These are phyloP conservation scores for Lordiphosa andalusiaca DNA, from an alignment of 2,888 invertebrate species.

Conservation along the genomic window DNA sequence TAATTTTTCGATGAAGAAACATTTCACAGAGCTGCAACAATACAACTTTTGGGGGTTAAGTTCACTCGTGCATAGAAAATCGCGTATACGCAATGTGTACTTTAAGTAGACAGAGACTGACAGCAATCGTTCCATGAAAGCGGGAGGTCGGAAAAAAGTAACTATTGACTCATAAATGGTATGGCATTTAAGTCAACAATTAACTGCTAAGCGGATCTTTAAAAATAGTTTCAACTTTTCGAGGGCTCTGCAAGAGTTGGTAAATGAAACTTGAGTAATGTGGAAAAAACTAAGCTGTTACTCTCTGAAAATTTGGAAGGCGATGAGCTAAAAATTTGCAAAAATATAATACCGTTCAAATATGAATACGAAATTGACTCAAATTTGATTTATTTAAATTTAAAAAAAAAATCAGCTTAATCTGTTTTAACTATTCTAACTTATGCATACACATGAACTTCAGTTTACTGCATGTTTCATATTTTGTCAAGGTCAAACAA, in stretches of 20 bases:
- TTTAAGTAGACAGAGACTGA: slow-evolving; percentile 14
- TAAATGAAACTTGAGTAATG: background rate
- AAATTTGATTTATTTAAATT: no score
- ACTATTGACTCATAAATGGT: slow-evolving; percentile 23
- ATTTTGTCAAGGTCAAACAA: slow-evolving; percentile 9
- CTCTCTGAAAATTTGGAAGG: no score
- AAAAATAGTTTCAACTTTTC: slow-evolving; percentile 3
- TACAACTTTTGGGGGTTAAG: slow-evolving; percentile 21
- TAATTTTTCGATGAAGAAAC: slow-evolving; percentile 25
- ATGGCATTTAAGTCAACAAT: slow-evolving; percentile 37
- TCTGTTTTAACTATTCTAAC: background rate
- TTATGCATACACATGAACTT: background rate
- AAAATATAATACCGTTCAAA: no score
- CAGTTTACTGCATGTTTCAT: slow-evolving; percentile 1
- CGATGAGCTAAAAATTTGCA: no score
- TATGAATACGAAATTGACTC: no score
- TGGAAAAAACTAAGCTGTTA: no score
- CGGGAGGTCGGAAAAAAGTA: slow-evolving; percentile 3
- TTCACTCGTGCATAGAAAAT: slow-evolving; percentile 60
- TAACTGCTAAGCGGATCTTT: slow-evolving; percentile 53
- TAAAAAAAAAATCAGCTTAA: no score
- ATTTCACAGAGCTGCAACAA: slow-evolving; percentile 32
- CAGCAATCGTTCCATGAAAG: slow-evolving; percentile 12
- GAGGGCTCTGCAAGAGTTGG: background rate
- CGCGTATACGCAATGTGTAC: slow-evolving; percentile 56